phyloP scores from a whole-genome alignment of 2,888 invertebrate species.

The Dolomedes plantarius region DNA sequence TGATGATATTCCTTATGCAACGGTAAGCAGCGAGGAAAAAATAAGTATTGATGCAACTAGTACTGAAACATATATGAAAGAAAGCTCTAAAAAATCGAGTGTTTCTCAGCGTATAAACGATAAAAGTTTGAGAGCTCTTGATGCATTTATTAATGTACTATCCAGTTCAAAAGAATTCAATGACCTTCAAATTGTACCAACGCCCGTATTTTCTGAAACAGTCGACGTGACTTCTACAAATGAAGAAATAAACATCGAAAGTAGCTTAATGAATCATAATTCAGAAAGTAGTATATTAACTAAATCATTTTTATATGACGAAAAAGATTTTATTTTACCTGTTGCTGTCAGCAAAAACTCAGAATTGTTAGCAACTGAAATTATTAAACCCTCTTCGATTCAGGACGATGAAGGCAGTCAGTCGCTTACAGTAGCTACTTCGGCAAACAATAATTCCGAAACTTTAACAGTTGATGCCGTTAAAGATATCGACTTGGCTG shows the following conservation, averaged over 20 bases:
- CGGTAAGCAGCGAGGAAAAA: neutral
- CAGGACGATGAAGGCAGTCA: too few relatives aligned
- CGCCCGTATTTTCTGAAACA: neutral
- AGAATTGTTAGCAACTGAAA: neutral
- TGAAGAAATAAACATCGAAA: neutral
- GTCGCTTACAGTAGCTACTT: too few relatives aligned
- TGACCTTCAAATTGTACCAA: constrained; percentile 17
- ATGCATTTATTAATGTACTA: constrained; percentile 31
- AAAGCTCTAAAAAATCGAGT: neutral
- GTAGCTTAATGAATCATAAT: neutral
- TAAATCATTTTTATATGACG: neutral
- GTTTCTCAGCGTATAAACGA: constrained; percentile 9
- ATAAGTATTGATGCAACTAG: neutral
- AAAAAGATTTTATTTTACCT: neutral
- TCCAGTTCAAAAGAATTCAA: constrained; percentile 10
- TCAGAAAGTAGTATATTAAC: neutral
- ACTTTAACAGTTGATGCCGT: neutral
- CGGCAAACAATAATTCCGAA: neutral
- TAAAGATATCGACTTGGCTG: neutral
- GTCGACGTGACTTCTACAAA: neutral
- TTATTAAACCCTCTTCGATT: too few relatives aligned
- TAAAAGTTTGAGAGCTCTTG: constrained; percentile 8
- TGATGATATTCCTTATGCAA: constrained; percentile 78
- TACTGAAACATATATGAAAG: neutral
- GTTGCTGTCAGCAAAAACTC: neutral